Percentiles rank a stretch among this genome's conserved stretches.
These are phyloP conservation scores for Sebastes variabilis DNA, from an alignment of 2,797 vertebrate genomes.

Conservation along the genomic window DNA sequence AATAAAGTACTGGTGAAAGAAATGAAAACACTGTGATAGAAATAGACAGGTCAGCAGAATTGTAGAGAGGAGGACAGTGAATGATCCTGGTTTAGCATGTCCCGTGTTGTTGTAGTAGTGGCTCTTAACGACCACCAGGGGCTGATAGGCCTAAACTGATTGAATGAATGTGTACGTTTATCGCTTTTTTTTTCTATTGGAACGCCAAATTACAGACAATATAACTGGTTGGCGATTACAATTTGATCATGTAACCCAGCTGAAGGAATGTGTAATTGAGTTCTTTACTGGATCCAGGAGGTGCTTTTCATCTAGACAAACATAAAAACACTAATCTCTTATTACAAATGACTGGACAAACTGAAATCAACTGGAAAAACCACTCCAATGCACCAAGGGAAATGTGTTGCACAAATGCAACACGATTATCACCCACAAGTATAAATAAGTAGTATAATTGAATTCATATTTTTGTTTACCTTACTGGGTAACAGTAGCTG, in stretches of 20 bases:
- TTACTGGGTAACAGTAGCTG: not conserved
- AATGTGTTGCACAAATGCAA: not conserved
- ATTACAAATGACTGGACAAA: not conserved
- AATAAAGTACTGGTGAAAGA: not conserved
- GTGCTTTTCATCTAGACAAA: not conserved
- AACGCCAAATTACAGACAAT: not conserved
- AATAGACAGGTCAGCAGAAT: not conserved
- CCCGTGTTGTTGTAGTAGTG: not conserved
- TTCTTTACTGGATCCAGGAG: not conserved
- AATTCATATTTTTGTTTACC: not conserved
- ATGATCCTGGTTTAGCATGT: not conserved
- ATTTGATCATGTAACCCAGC: not conserved
- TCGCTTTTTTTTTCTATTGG: not conserved
- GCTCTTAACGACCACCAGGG: not conserved
- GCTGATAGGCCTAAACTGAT: not conserved
- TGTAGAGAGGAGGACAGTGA: not conserved
- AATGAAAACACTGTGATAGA: not conserved
- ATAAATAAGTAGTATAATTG: not conserved
- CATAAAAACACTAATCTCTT: not conserved
- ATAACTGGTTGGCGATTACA: not conserved
- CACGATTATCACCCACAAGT: not conserved
- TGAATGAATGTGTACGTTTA: not conserved
- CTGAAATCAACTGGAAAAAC: not conserved
- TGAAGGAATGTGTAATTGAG: not conserved
- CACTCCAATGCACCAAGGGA: not conserved